A percentile compares a stretch with the other conserved stretches of the same genome.
Evolutionary conservation across 2,797 vertebrate genomes (phyloP).

Genomic region (Sciurus vulgaris): DNA sequence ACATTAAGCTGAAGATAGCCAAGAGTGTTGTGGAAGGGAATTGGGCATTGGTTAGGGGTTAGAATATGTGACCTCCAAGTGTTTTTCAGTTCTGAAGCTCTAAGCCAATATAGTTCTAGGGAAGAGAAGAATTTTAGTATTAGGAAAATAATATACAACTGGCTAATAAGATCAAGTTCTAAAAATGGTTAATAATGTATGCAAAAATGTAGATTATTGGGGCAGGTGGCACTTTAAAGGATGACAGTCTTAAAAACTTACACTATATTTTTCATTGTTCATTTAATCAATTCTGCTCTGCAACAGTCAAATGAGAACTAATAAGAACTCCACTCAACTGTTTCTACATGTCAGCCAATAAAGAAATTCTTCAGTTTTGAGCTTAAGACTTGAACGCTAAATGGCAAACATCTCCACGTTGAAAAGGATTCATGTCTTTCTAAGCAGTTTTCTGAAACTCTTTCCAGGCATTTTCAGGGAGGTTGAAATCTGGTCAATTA

Average conservation of each 20-base stretch:
- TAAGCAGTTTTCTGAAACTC: conserved; percentile 44
- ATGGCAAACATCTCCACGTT: neutral
- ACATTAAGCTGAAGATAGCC: neutral
- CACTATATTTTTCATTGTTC: neutral
- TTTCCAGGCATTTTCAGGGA: conserved; percentile 44
- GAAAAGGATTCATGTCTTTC: conserved; percentile 57
- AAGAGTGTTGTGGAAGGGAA: neutral
- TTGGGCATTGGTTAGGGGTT: neutral
- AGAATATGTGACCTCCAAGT: neutral
- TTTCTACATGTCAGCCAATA: conserved; percentile 32
- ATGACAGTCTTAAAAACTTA: conserved; percentile 31
- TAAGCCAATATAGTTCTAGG: neutral
- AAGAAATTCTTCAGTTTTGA: conserved; percentile 48
- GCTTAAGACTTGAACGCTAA: conserved; percentile 39
- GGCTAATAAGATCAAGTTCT: neutral
- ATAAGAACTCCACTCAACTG: neutral
- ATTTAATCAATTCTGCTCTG: conserved; percentile 4
- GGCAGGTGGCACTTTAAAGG: neutral
- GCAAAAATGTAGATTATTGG: neutral
- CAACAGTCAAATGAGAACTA: neutral
- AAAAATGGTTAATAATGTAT: conserved; percentile 51
- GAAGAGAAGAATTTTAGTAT: neutral
- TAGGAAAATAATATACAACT: conserved; percentile 23
- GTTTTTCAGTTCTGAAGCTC: neutral
- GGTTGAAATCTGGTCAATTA: conserved; percentile 39